Conservation (phyloP, 2,797 vertebrate genomes). For the Tarsius wallacei region DNA sequence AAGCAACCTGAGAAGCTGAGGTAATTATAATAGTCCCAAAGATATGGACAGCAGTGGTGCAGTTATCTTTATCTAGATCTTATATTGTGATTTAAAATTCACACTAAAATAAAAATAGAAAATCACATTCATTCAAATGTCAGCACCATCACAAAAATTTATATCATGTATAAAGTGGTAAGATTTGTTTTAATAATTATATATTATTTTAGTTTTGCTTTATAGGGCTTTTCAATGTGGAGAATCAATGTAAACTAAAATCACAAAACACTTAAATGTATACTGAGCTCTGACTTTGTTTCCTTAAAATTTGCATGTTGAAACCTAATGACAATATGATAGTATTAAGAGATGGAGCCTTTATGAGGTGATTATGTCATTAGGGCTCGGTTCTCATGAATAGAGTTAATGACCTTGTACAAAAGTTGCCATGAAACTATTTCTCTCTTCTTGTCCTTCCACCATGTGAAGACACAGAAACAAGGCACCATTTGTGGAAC, state of each 20-base stretch:
- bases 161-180: background rate
- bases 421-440: background rate
- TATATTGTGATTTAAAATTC: background rate
- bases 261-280: background rate
- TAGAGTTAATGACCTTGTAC: background rate
- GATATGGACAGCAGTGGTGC: background rate
- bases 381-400: background rate
- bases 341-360: background rate
- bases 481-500: background rate
- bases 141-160: background rate
- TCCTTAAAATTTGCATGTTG: background rate
- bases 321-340: background rate
- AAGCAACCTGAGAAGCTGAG: background rate
- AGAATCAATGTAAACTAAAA: background rate
- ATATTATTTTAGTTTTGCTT: background rate
- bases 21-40: background rate
- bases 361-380: background rate
- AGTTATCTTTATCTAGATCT: background rate
- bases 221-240: background rate
- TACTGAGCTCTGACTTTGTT: background rate
- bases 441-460: background rate
- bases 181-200: background rate
- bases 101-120: background rate
- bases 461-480: background rate
- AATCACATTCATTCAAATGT: background rate